These are phyloP conservation scores for Aphidius ervi DNA, from an alignment of 1,140 invertebrate species.

Conservation along the genomic window DNA sequence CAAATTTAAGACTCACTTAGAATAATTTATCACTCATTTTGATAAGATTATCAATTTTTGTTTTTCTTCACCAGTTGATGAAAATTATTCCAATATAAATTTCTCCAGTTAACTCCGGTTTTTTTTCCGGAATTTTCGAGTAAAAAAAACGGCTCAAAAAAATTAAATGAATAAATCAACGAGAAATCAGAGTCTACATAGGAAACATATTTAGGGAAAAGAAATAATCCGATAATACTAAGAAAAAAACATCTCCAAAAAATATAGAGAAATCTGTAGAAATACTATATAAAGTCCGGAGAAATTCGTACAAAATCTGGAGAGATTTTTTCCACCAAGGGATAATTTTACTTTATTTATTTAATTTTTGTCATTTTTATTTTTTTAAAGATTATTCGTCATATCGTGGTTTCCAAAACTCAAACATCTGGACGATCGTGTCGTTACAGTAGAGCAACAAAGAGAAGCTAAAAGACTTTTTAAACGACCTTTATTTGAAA, in stretches of 20 bases:
- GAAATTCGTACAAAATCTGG: neutral
- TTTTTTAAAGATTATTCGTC: conserved; percentile 58
- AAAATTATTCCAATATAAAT: neutral
- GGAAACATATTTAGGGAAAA: neutral
- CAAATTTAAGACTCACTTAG: no score
- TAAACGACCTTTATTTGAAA: conserved; percentile 57
- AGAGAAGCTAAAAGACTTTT: conserved; percentile 60
- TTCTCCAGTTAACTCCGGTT: no score
- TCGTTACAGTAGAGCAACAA: conserved; percentile 60
- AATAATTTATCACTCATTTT: no score
- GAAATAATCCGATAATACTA: no score
- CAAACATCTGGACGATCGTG: conserved; percentile 63
- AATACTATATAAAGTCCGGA: no score
- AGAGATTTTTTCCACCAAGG: neutral
- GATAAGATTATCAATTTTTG: no score
- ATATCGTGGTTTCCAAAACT: conserved; percentile 65
- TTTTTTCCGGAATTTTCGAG: neutral
- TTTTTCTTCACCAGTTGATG: no score
- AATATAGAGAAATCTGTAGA: no score
- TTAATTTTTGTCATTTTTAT: conserved; percentile 8
- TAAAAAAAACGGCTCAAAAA: no score
- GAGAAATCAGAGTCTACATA: neutral
- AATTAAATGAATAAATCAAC: no score
- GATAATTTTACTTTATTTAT: conserved; percentile 12
- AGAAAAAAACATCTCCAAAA: no score